Conservation (phyloP, 2,888 invertebrate species). For the Chaitophorus viminalis region DNA sequence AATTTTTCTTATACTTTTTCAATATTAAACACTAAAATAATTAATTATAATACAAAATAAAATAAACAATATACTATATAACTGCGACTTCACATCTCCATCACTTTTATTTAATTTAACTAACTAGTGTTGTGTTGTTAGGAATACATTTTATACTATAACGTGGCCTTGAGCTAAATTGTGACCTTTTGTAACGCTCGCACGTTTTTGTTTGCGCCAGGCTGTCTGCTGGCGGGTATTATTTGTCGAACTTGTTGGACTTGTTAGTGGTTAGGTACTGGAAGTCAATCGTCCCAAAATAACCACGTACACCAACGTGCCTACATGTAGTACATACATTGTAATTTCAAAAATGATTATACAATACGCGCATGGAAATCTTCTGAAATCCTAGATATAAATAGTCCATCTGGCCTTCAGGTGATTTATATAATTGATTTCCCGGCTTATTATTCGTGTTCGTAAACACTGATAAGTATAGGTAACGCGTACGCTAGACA, state of each 20-base stretch:
- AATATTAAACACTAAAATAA: no score
- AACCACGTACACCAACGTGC: background rate
- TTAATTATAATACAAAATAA: no score
- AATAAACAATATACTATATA: no score
- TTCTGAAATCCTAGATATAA: background rate
- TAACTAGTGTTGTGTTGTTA: no score
- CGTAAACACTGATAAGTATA: background rate
- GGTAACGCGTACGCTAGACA: background rate
- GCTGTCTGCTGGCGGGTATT: background rate
- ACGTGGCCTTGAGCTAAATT: background rate
- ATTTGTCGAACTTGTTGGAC: background rate
- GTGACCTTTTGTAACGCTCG: background rate
- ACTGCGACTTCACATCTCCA: no score
- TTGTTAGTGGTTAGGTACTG: background rate
- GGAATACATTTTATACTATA: background rate
- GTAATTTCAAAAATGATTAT: background rate
- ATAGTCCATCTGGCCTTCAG: background rate
- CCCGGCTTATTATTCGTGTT: background rate
- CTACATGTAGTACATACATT: background rate
- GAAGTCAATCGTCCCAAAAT: background rate
- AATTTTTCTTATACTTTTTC: no score
- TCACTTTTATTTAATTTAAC: no score
- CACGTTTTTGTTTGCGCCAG: background rate
- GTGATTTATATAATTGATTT: slow-evolving; percentile 1
- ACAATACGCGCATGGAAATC: background rate